Base-by-base conservation (phyloP, 2,113 vertebrate genomes). In the Bostrychus sinensis region DNA sequence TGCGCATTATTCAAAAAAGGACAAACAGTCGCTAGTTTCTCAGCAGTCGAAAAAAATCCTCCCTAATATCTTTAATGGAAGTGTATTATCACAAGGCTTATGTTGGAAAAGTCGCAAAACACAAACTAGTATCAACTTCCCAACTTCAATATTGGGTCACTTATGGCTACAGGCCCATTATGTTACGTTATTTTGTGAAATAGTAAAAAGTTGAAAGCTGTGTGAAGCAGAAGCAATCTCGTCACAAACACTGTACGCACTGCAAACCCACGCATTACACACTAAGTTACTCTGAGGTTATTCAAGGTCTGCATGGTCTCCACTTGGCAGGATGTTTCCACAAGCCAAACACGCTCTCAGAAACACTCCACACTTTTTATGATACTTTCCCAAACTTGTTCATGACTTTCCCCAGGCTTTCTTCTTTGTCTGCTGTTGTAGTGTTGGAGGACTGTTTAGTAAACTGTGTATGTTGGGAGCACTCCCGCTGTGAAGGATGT, bases 401-500 rank as follows among this genome's bases (percentile, higher is more conserved):
- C 16, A 14, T 1, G 51, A 80, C 71, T 68, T 60, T 39, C 53
- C 17, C 32, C 23, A n/a, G 14, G 55, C 32, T 64, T 36, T 14
- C 14, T 62, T 61, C 61, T 20, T 54, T 58, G 19, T 54, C 57
- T 23, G 42, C 19, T 50, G 22, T 63, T 45, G 28, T 37, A 17
- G 68, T 48, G 53, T 13, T 32, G 26, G 53, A 53, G 64, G 64
- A 50, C 62, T 70, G 28, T 66, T 86, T 42, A 51, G 61, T 61
- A 80, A 80, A 82, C 81, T 80, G 63, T 32, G 37, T 74, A 54
- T 17, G 72, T 39, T 60, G 73, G 75, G 70, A 73, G 72, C 56
- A 65, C 51, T 69, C 56, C 30, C 23, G 65, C 72, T 83, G 76
- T 83, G 85, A 86, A 84, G 81, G 83, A 78, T 54, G 41, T 26